These are phyloP conservation scores for Cloeon dipterum DNA, from an alignment of 2,888 invertebrate genomes.

Conservation along the genomic window DNA sequence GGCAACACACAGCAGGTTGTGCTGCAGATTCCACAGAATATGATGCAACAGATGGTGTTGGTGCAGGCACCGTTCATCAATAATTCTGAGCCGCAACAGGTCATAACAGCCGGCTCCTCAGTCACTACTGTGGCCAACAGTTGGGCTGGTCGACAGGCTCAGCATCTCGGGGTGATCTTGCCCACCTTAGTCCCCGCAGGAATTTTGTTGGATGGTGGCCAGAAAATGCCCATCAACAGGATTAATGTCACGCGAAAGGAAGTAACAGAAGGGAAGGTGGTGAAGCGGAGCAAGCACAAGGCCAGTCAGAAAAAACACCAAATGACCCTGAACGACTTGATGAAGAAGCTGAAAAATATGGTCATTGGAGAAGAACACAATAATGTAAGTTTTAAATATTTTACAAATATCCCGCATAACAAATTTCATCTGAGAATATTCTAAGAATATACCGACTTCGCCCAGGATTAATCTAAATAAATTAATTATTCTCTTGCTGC, in stretches of 20 bases:
- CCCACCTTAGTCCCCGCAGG: constrained; percentile 37
- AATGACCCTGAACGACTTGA: constrained; percentile 97
- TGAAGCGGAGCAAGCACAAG: constrained; percentile 84
- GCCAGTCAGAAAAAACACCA: constrained; percentile 95
- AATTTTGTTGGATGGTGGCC: constrained; percentile 37
- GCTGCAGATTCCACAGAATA: constrained; percentile 11
- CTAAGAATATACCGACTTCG: too few species aligned
- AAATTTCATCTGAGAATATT: too few species aligned
- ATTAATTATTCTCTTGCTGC: too few species aligned
- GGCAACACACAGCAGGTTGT: constrained; percentile 7
- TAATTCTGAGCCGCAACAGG: constrained; percentile 14
- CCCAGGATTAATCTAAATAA: too few species aligned
- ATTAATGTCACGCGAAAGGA: constrained; percentile 26
- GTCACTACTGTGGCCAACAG: constrained; percentile 10
- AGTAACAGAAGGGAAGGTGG: constrained; percentile 50
- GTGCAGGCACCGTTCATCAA: constrained; percentile 37
- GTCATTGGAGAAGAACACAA: constrained; percentile 81
- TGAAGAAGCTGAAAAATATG: constrained; percentile 87
- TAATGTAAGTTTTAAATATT: too few species aligned
- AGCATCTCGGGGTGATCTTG: too few species aligned
- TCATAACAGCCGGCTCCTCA: constrained; percentile 20
- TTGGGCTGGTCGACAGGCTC: constrained; percentile 9
- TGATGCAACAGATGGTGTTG: constrained; percentile 22
- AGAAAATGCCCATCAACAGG: constrained; percentile 60
- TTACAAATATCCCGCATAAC: too few species aligned